phyloP scores from a whole-genome alignment of 2,888 invertebrate genomes.

The Tolmerus cingulatus region DNA sequence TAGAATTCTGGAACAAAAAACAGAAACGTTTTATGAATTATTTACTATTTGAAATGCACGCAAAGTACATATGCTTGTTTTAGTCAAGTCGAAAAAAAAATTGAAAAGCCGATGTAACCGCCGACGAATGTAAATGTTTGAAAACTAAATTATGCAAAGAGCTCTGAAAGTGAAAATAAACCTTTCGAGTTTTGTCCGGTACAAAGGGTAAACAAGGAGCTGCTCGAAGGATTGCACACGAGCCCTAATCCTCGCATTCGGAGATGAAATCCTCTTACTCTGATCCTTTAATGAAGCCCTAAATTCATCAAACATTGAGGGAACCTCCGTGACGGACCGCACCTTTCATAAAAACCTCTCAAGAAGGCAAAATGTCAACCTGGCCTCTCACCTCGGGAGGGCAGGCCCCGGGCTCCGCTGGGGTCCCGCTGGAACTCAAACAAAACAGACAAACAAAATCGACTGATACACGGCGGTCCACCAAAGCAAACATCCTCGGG shows the following conservation, averaged over 20 bases:
- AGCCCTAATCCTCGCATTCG: neutral
- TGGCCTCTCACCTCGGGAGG: neutral
- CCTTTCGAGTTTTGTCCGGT: neutral
- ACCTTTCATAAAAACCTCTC: neutral
- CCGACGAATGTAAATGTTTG: neutral
- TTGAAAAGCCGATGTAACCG: neutral
- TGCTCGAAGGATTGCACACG: neutral
- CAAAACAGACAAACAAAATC: neutral
- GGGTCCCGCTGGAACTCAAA: neutral
- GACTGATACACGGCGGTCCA: neutral
- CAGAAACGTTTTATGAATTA: neutral
- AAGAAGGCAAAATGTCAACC: neutral
- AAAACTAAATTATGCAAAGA: neutral
- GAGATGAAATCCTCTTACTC: neutral
- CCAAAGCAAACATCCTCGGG: slow-evolving; percentile 11
- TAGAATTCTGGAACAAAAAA: neutral
- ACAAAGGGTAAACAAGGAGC: neutral
- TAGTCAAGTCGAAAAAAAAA: neutral
- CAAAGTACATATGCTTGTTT: neutral
- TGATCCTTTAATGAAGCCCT: neutral
- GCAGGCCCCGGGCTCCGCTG: neutral
- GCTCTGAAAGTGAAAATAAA: neutral
- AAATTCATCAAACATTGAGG: neutral
- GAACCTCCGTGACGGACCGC: neutral
- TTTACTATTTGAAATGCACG: neutral